These are phyloP conservation scores for Himalopsyche kuldschensis DNA, from an alignment of 2,888 invertebrate genomes.

Conservation along the genomic window DNA sequence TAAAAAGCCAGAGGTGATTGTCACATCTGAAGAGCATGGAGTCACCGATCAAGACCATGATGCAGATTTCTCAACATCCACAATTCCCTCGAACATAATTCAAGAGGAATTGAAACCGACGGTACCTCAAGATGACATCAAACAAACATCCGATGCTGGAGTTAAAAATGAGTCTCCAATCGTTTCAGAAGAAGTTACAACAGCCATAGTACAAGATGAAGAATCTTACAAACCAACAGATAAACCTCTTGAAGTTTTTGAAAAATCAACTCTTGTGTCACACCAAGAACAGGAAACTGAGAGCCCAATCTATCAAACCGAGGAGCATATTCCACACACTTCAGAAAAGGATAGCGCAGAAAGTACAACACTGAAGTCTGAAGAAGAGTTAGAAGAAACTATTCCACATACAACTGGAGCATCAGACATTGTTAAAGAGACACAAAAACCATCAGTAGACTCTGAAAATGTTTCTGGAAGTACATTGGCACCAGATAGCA, in stretches of 20 bases:
- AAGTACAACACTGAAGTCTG: background rate
- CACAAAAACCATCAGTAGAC: conserved; percentile 5
- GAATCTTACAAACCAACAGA: conserved; percentile 25
- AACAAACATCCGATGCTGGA: conserved; percentile 1
- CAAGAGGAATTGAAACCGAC: conserved; percentile 11
- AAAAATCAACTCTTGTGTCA: conserved; percentile 17
- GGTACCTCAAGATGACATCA: conserved; percentile 29
- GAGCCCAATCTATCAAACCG: conserved; percentile 9
- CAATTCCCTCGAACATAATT: background rate
- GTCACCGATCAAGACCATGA: background rate
- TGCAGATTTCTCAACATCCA: background rate
- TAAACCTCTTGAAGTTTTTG: conserved; percentile 25
- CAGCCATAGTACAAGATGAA: conserved; percentile 15
- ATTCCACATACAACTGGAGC: conserved; percentile 8
- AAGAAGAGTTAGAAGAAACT: background rate
- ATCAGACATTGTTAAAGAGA: background rate
- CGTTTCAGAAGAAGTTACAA: conserved; percentile 21
- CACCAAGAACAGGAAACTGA: conserved; percentile 18
- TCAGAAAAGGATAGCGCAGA: background rate
- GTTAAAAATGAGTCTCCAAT: conserved; percentile 9
- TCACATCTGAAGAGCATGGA: background rate
- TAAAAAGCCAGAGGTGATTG: background rate
- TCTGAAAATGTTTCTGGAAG: background rate
- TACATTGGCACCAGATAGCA: background rate
- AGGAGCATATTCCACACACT: conserved; percentile 7